Evolutionary conservation across 1,140 invertebrate species (phyloP).

Genomic region (Calycopis cecrops): DNA sequence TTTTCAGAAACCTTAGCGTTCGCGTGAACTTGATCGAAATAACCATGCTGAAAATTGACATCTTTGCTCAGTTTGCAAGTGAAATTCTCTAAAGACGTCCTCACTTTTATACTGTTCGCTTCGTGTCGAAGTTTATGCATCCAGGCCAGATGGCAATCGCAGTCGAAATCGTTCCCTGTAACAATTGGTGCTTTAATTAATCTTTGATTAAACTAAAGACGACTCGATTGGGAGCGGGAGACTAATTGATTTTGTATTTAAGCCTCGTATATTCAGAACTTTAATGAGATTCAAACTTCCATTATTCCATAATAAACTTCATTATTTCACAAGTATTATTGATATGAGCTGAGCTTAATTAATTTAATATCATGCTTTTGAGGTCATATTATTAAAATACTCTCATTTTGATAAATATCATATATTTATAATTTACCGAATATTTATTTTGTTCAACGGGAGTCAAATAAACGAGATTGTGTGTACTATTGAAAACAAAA

Average conservation of each 20-base stretch:
- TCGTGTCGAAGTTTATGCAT: slow-evolving; percentile 84
- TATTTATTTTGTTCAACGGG: too few relatives aligned
- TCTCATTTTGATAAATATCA: too few relatives aligned
- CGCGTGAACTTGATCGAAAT: slow-evolving; percentile 27
- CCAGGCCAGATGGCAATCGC: slow-evolving; percentile 87
- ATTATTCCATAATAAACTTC: too few relatives aligned
- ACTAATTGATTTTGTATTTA: slow-evolving; percentile 36
- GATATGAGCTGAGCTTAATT: too few relatives aligned
- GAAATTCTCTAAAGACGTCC: slow-evolving; percentile 79
- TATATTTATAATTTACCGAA: too few relatives aligned
- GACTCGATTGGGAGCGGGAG: slow-evolving; percentile 19
- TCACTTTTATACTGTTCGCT: slow-evolving; percentile 81
- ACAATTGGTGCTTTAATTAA: slow-evolving; percentile 51
- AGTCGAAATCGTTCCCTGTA: slow-evolving; percentile 85
- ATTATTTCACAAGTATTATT: too few relatives aligned
- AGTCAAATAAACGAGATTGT: too few relatives aligned
- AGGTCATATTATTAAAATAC: too few relatives aligned
- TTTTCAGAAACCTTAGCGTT: slow-evolving; percentile 27
- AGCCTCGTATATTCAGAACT: slow-evolving; percentile 16
- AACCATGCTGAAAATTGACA: slow-evolving; percentile 52
- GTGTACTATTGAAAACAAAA: too few relatives aligned
- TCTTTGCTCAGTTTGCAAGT: slow-evolving; percentile 56
- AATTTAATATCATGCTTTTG: too few relatives aligned
- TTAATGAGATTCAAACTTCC: slow-evolving; percentile 3
- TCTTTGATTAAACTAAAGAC: slow-evolving; percentile 40